Evolutionary conservation across 30 jellyfish, hydroid and myxozoan species (phyloP).

Genomic region (Nemopilema nomurai): DNA sequence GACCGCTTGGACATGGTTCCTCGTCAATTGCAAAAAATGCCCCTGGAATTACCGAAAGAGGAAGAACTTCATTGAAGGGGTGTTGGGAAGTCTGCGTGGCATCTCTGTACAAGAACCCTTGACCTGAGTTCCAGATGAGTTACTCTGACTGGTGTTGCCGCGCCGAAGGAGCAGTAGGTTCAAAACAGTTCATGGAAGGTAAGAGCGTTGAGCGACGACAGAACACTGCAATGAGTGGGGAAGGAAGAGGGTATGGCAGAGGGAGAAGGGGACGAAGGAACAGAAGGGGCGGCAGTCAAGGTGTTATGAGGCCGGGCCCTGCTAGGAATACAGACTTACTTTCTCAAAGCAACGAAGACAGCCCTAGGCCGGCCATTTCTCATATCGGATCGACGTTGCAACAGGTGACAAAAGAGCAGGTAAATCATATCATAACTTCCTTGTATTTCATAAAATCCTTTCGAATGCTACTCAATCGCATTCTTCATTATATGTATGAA

Average conservation of each 20-base stretch:
- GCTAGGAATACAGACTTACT: background rate
- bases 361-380: background rate
- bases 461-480: no score
- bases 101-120: no score
- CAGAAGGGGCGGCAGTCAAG: background rate
- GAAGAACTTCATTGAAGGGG: no score
- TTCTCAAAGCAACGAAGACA: background rate
- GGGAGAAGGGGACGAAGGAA: constrained; percentile 52
- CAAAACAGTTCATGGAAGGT: background rate
- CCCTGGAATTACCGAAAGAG: no score
- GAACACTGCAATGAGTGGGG: constrained; percentile 8
- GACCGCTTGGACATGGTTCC: no score
- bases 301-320: background rate
- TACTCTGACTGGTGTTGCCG: no score
- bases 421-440: background rate
- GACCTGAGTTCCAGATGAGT: no score
- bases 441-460: background rate
- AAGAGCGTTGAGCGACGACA: no score
- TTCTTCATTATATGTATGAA: no score
- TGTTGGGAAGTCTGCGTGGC: no score
- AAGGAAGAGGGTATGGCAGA: constrained; percentile 55
- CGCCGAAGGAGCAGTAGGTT: no score
- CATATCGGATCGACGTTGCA: background rate
- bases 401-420: background rate
- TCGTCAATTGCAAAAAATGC: no score